Evolutionary conservation across 1,140 invertebrate species (phyloP), one percentile per base, ranked within the genome.

Genomic region (Drosophila sturtevanti): DNA sequence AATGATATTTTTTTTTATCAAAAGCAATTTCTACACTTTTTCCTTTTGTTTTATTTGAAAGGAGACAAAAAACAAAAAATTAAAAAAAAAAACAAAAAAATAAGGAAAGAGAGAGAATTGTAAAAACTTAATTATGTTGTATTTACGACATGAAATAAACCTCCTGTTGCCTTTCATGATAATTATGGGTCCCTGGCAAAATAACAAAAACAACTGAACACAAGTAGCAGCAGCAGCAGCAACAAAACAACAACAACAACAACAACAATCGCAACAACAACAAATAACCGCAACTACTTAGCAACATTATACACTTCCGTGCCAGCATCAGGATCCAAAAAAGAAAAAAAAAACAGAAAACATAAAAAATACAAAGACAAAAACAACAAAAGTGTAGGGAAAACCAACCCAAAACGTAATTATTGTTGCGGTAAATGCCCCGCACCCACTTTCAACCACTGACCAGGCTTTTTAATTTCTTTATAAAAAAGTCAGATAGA

Each of bases 301-400:
- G 82, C 84, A 81, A 82, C 84, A 87, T 87, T 87, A 87, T 89
- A 87, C 84, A 87, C 84, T 87, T 87, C 82, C 82, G 82, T 81
- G 68, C 66, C 76, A 79, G 84, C 84, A 72, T 82, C 76, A 79
- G 84, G 75, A 72, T 82, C 67, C 66, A 61, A 5, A 38, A 38
- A 37, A 60, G 1, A 21, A 5, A 10, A 61, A 14, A 22, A 61
- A 16, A 14, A 37, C 63, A 73, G 58, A 72, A 74, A 31, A 31
- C 27, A 72, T 55, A 41, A 78, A 68, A 77, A 76, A 67, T 59
- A 72, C 41, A 48, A 48, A 48, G 41, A 48, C 62, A 6, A 21
- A 24, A 61, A 16, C 10, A 38, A 63, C 66, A 58, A 63, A 75
- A 67, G 63, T 60, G 63, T 60, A 58, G 74, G 74, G 70, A 72